phyloP scores from a whole-genome alignment of 1,140 invertebrate species.

The Carposina sasakii region DNA sequence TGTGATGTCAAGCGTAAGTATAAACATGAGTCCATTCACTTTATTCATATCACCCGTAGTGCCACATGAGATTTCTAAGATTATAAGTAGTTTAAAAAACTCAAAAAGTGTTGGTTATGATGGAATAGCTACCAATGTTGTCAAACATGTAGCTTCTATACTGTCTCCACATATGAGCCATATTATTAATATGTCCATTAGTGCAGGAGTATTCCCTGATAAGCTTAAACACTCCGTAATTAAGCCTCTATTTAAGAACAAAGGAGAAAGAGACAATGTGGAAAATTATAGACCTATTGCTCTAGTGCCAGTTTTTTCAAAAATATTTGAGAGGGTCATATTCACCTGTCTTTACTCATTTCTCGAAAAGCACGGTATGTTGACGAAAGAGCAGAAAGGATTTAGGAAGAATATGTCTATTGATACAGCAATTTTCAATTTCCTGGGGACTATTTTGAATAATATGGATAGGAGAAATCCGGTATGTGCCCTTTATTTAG shows the following conservation, averaged over 20 bases:
- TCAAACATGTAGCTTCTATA: not conserved
- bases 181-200: not conserved
- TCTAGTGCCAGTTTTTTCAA: not conserved
- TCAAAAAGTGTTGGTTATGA: not conserved
- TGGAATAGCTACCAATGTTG: not conserved
- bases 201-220: not conserved
- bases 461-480: not conserved
- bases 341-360: not conserved
- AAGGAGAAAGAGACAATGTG: not conserved
- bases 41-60: not conserved
- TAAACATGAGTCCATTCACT: not conserved
- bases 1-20: not conserved
- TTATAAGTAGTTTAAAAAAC: not conserved
- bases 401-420: not conserved
- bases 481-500: not conserved
- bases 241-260: slow-evolving; percentile 1
- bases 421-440: not conserved
- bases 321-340: not conserved
- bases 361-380: not conserved
- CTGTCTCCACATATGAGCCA: not conserved
- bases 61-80: not conserved
- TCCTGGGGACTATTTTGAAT: not conserved
- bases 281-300: not conserved
- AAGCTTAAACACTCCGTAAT: not conserved
- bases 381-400: not conserved